Percentiles rank a stretch among this genome's conserved stretches.
phyloP scores from a whole-genome alignment of 2,113 vertebrate species.

The Cheilinus undulatus region DNA sequence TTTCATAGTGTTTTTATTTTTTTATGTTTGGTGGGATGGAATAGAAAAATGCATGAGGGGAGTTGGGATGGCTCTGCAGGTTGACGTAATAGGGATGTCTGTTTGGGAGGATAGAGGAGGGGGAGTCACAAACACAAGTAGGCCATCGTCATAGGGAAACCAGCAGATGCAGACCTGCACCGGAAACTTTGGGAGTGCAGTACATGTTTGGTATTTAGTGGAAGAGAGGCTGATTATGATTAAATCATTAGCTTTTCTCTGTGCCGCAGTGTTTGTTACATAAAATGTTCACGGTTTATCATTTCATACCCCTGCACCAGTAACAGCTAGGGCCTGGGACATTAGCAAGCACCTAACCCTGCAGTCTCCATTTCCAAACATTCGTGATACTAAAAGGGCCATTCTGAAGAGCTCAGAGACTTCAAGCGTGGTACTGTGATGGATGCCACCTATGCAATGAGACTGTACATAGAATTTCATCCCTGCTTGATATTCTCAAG shows the following conservation, averaged over 20 bases:
- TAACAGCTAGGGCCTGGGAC: too few species aligned
- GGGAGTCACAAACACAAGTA: conserved; percentile 37
- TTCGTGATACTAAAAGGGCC: too few species aligned
- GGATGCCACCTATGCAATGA: too few species aligned
- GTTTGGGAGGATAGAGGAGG: conserved; percentile 38
- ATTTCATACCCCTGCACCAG: too few species aligned
- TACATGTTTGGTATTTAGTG: not conserved
- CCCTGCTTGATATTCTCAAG: too few species aligned
- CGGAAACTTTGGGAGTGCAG: not conserved
- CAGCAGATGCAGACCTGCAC: not conserved
- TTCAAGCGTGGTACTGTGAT: too few species aligned
- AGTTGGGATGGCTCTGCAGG: conserved; percentile 32
- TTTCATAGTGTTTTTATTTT: conserved; percentile 69
- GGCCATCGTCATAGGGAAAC: not conserved
- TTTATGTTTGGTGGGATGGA: conserved; percentile 61
- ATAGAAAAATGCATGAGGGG: conserved; percentile 48
- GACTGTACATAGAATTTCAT: too few species aligned
- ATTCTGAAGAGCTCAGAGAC: too few species aligned
- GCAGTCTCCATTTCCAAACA: too few species aligned
- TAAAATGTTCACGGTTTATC: too few species aligned
- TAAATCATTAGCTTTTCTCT: not conserved
- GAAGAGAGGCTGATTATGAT: not conserved
- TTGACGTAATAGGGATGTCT: conserved; percentile 53
- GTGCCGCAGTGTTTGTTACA: not conserved
- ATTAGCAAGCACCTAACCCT: too few species aligned